Percentiles rank a stretch among this genome's conserved stretches.
phyloP scores from a whole-genome alignment of 2,888 invertebrate genomes.

The Polydrusus pterygomalis region DNA sequence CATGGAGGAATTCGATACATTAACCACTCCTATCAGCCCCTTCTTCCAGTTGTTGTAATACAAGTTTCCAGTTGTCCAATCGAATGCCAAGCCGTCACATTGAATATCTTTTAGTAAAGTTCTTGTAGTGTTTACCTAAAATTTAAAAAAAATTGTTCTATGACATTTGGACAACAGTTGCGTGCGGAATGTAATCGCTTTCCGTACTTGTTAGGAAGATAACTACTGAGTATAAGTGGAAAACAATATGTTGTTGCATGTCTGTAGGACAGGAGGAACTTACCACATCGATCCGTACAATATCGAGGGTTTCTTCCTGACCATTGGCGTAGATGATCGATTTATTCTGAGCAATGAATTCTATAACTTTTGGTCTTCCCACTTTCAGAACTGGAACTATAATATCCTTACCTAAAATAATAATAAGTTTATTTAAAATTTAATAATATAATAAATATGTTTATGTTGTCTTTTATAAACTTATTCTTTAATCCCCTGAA shows the following conservation, averaged over 20 bases:
- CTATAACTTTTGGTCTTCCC: slow-evolving; percentile 79
- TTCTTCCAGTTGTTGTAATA: slow-evolving; percentile 89
- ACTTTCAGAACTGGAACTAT: slow-evolving; percentile 83
- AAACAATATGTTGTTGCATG: no score
- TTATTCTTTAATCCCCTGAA: no score
- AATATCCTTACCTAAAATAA: slow-evolving; percentile 73
- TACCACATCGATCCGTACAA: slow-evolving; percentile 52
- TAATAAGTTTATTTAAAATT: not conserved
- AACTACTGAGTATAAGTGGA: no score
- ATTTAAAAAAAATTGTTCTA: not conserved
- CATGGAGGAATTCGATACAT: slow-evolving; percentile 75
- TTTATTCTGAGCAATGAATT: slow-evolving; percentile 77
- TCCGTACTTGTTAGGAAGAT: no score
- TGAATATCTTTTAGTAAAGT: slow-evolving; percentile 77
- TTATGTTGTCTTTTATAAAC: no score
- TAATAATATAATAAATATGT: no score
- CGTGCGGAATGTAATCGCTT: no score
- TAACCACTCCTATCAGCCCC: slow-evolving; percentile 74
- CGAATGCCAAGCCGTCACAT: slow-evolving; percentile 86
- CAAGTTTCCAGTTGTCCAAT: slow-evolving; percentile 88
- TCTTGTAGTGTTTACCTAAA: slow-evolving; percentile 40
- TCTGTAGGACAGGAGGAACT: no score
- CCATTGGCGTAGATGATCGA: slow-evolving; percentile 73
- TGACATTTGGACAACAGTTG: no score
- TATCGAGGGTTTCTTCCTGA: slow-evolving; percentile 68